phyloP scores from a whole-genome alignment of 92 coral and sea anemone genomes.

The Galaxea fascicularis region DNA sequence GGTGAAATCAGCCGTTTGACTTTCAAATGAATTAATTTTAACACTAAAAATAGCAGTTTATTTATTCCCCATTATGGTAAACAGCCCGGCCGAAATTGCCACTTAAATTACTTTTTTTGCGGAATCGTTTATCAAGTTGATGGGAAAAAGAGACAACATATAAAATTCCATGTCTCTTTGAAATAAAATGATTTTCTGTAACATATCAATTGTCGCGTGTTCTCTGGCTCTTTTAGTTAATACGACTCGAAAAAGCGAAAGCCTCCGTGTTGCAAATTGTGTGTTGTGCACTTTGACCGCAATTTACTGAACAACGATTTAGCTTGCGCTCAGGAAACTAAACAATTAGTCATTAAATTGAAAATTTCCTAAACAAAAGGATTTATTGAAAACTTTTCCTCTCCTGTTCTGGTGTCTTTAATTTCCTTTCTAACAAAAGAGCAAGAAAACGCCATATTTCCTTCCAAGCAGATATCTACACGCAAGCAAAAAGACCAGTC shows the following conservation, averaged over 20 bases:
- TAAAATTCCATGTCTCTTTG: not conserved
- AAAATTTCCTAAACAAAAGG: not conserved
- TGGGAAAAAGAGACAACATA: slow-evolving; percentile 10
- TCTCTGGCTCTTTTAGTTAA: not conserved
- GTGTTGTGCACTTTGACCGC: no score
- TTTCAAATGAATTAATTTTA: slow-evolving; percentile 15
- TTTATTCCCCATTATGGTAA: slow-evolving; percentile 21
- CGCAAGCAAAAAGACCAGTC: no score
- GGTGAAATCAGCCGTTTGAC: not conserved
- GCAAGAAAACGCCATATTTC: no score
- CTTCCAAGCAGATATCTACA: no score
- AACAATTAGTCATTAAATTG: not conserved
- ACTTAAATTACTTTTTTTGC: not conserved
- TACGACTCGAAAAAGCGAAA: not conserved
- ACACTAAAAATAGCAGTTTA: slow-evolving; percentile 23
- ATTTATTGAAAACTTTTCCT: no score
- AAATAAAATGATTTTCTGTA: not conserved
- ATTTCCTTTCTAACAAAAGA: no score
- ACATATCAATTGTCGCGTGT: not conserved
- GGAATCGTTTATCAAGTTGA: not conserved
- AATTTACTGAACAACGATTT: not conserved
- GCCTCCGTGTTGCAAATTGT: not conserved
- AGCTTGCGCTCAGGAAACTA: not conserved
- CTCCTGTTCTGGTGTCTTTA: no score
- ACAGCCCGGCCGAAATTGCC: not conserved